Evolutionary conservation across 92 coral and sea anemone genomes (phyloP), one percentile per base, ranked within the genome.

Genomic region (Isaurus tuberculatus): DNA sequence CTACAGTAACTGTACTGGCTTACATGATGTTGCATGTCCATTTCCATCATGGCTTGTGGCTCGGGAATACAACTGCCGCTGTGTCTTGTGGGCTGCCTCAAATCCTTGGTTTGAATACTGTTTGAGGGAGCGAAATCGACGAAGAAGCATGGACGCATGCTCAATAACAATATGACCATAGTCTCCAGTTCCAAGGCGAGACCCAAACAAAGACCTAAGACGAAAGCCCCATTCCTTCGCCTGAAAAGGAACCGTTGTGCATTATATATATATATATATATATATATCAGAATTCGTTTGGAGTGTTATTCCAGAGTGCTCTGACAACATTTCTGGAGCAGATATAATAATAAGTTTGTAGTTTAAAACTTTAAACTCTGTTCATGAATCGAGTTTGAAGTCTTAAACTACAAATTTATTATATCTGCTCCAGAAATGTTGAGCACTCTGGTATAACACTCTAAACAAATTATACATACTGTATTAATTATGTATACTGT

Each of bases 21-120:
- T 72, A 72, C 78, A 72, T 43, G 61, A 72, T 72, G 78, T 23
- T 72, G 78, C 78, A 72, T 72, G 78, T 27, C 78, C 78, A 23
- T 25, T 37, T 37, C 77, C 77, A 71, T 71, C 77, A 40, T 71
- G 77, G 77, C 33, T 71, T 71, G 60, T 71, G 77, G 78, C 34
- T 6, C 78, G 55, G 0, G 60, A 72, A 40, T 72, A 72, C 40
- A 72, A 23, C 17, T 72, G 78, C 61, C 61, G 32, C 36, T 72
- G 78, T 1, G 37, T 44, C 58, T 72, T 72, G 60, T 72, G 78
- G 78, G 78, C 78, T 23, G 78, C 78, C 60, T 72, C 78, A 72
- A 44, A 72, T 3, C 78, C 78, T 44, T 72, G 61, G 22, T 72
- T 72, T 0, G 78, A 44, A 43, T 72, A 72, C 57, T 72, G 78